Evolutionary conservation across 2,888 invertebrate species (phyloP).

Genomic region (Taphrorychus bicolor): DNA sequence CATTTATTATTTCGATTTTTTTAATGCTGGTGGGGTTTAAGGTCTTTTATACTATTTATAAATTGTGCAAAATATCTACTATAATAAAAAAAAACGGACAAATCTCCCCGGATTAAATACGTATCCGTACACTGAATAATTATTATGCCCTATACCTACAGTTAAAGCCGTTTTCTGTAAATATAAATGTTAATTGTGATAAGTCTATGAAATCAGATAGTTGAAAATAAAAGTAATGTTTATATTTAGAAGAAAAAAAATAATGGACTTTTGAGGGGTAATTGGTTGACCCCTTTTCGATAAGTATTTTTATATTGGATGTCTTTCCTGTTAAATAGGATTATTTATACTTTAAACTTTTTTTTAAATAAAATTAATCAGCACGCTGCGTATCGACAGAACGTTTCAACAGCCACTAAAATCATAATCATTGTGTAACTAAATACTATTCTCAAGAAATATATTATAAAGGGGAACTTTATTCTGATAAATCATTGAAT

Average conservation of each 20-base stretch:
- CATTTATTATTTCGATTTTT: too few relatives aligned
- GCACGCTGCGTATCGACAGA: conserved; percentile 4
- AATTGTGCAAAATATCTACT: conserved; percentile 8
- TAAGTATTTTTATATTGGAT: conserved; percentile 46
- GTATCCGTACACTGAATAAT: too few relatives aligned
- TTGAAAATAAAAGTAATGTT: conserved; percentile 46
- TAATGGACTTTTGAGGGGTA: conserved; percentile 46
- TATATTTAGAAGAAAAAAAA: conserved; percentile 45
- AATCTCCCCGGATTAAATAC: too few relatives aligned
- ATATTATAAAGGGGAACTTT: background rate
- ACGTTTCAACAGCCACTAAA: background rate
- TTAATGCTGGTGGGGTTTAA: too few relatives aligned
- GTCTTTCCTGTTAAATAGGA: conserved; percentile 45
- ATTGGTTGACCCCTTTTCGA: conserved; percentile 44
- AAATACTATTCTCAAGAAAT: too few relatives aligned
- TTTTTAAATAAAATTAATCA: conserved; percentile 34
- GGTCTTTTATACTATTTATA: too few relatives aligned
- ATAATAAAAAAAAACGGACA: conserved; percentile 10
- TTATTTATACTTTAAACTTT: conserved; percentile 43
- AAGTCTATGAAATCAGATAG: conserved; percentile 57
- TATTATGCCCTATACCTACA: background rate
- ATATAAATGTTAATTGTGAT: conserved; percentile 61
- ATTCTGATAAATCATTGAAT: background rate
- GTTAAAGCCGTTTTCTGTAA: conserved; percentile 45
- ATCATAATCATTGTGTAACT: too few relatives aligned